Conservation (phyloP, 2,797 vertebrate species). For the Emys orbicularis region DNA sequence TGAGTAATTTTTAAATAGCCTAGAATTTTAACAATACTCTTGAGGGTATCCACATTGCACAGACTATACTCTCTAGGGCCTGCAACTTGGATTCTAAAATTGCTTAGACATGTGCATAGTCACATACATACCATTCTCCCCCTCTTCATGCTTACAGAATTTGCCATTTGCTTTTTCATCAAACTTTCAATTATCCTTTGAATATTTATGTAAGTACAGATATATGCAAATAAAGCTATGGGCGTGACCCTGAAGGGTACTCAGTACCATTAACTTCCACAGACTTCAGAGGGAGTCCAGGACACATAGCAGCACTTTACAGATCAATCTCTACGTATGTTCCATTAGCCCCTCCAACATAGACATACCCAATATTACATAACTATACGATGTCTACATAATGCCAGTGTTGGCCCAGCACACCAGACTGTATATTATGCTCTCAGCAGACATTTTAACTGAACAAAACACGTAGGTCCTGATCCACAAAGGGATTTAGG, state of each 20-base stretch:
- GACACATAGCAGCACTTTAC: neutral
- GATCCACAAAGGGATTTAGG: neutral
- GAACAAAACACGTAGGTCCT: neutral
- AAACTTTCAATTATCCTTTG: neutral
- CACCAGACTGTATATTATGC: neutral
- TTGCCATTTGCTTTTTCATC: neutral
- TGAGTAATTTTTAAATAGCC: slow-evolving; percentile 49
- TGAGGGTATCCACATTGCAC: slow-evolving; percentile 34
- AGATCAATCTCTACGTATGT: neutral
- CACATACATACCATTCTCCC: neutral
- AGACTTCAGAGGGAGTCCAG: neutral
- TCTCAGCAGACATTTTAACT: neutral
- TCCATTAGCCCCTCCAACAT: neutral
- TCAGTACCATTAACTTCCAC: neutral
- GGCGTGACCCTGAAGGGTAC: neutral
- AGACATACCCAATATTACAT: neutral
- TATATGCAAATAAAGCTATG: neutral
- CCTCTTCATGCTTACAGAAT: neutral
- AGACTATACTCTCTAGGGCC: neutral
- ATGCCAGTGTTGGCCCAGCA: neutral
- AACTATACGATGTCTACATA: neutral
- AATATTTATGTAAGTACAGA: neutral
- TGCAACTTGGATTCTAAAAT: neutral
- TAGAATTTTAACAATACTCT: slow-evolving; percentile 66
- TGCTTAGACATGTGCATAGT: neutral